phyloP scores from a whole-genome alignment of 2,797 vertebrate species.

The Hirundo rustica region DNA sequence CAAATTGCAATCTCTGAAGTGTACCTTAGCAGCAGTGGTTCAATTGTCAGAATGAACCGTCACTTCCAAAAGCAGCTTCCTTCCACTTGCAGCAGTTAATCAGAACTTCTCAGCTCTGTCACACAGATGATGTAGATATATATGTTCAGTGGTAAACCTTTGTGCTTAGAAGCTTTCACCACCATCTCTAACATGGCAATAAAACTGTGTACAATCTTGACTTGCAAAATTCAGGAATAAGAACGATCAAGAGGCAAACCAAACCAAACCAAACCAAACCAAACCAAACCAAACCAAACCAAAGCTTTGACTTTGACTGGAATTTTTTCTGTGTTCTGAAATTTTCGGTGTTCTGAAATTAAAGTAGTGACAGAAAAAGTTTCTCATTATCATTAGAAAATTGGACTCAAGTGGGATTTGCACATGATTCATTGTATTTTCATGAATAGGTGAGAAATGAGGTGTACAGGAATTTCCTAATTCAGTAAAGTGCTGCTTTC shows the following conservation, averaged over 20 bases:
- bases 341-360: background rate
- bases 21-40: background rate
- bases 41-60: background rate
- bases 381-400: background rate
- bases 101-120: background rate
- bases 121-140: background rate
- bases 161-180: background rate
- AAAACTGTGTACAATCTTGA: background rate
- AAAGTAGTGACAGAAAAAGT: background rate
- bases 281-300: background rate
- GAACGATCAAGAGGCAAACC: background rate
- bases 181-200: background rate
- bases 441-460: background rate
- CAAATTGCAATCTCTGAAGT: background rate
- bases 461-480: background rate
- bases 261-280: background rate
- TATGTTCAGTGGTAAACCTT: background rate
- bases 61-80: background rate
- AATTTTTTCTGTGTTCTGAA: background rate
- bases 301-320: background rate
- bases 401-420: background rate
- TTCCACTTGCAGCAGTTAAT: background rate
- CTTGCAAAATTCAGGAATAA: background rate
- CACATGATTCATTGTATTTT: background rate
- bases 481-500: background rate